Percentiles rank a stretch among this genome's conserved stretches.
These are phyloP conservation scores for Deilephila porcellus DNA, from an alignment of 2,888 invertebrate species.

Conservation along the genomic window DNA sequence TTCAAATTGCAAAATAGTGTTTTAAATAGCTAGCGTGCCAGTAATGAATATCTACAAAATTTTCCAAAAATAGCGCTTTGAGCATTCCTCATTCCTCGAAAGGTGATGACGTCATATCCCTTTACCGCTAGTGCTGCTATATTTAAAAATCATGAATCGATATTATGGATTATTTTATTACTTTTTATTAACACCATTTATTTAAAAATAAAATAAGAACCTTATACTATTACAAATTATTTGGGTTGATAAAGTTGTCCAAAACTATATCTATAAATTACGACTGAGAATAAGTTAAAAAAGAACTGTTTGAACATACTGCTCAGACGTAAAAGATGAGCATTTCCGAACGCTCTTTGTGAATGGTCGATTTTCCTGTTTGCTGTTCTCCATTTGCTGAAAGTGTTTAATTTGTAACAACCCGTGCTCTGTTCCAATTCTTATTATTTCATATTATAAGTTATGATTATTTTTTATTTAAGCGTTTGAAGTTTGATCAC, in stretches of 20 bases:
- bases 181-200: background rate
- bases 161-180: background rate
- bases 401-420: conserved; percentile 76
- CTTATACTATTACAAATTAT: background rate
- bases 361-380: conserved; percentile 85
- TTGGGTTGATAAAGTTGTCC: conserved; percentile 28
- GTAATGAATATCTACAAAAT: conserved; percentile 65
- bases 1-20: conserved; percentile 82
- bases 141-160: conserved; percentile 40
- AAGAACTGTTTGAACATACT: background rate
- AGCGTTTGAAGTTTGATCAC: conserved; percentile 67
- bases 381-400: conserved; percentile 79
- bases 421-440: conserved; percentile 71
- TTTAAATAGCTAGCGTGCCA: conserved; percentile 76
- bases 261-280: conserved; percentile 28
- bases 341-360: conserved; percentile 69
- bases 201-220: background rate
- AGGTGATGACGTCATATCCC: conserved; percentile 68
- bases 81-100: conserved; percentile 51
- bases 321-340: conserved; percentile 35
- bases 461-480: conserved; percentile 78
- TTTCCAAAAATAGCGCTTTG: conserved; percentile 82
- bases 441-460: conserved; percentile 77
- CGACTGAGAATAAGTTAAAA: background rate
- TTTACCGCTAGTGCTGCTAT: conserved; percentile 56